Percentiles rank a stretch among this genome's conserved stretches.
phyloP scores from a whole-genome alignment of 1,140 invertebrate species.

The Sitobion miscanthi region DNA sequence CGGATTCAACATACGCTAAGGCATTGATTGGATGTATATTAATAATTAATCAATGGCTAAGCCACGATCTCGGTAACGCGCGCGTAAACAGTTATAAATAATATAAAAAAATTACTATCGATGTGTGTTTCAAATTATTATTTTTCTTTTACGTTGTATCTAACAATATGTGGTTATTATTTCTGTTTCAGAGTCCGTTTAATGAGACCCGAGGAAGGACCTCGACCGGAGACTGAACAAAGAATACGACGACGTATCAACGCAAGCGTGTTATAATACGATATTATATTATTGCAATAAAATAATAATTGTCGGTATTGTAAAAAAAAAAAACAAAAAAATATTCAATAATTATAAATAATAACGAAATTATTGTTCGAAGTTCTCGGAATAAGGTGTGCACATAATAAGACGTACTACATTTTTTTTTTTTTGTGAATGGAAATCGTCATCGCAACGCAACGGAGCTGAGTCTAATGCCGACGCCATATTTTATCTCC shows the following conservation, averaged over 20 bases:
- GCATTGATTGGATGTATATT: too few relatives aligned
- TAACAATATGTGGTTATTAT: background rate
- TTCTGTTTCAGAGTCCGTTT: slow-evolving; percentile 13
- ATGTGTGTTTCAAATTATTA: background rate
- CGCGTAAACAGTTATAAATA: background rate
- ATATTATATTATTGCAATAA: background rate
- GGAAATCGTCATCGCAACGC: background rate
- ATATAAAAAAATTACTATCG: background rate
- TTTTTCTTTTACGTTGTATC: background rate
- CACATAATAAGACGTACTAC: background rate
- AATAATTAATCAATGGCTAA: too few relatives aligned
- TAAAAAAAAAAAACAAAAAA: background rate
- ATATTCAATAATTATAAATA: background rate
- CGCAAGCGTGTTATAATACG: background rate
- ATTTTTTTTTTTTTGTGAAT: background rate
- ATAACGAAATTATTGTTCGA: background rate
- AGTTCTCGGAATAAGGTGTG: background rate
- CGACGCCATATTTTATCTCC: background rate
- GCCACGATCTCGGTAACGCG: background rate
- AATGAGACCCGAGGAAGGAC: background rate
- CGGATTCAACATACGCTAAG: too few relatives aligned
- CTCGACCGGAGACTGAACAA: slow-evolving; percentile 23
- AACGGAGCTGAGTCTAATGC: background rate
- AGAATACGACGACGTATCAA: background rate
- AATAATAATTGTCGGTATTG: background rate